Conservation (phyloP, 1,140 invertebrate genomes). For the Pseudomyrmex pallidus region DNA sequence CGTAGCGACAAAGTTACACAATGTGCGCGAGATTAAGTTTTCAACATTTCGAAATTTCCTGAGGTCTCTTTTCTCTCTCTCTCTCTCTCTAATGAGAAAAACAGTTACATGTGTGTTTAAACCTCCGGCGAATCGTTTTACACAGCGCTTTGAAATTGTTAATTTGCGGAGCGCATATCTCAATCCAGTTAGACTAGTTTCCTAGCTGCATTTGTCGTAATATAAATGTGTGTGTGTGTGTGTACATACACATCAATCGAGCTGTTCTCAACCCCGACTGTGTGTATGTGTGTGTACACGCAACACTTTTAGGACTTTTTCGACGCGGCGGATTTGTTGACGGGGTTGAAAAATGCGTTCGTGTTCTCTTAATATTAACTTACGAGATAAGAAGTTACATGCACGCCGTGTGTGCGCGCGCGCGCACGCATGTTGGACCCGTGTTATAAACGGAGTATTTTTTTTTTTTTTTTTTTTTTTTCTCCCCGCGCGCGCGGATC, state of each 20-base stretch:
- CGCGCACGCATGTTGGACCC: constrained; percentile 14
- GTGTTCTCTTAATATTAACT: not conserved
- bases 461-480: constrained; percentile 13
- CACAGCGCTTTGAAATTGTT: constrained; percentile 28
- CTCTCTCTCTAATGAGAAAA: not conserved
- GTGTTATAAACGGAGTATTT: constrained; percentile 10
- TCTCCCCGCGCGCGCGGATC: not conserved
- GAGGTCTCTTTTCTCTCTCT: not conserved
- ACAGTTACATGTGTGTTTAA: constrained; percentile 11
- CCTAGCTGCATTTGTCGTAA: constrained; percentile 1
- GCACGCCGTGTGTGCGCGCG: too few species aligned
- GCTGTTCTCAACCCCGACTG: constrained; percentile 6
- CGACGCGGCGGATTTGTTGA: too few species aligned
- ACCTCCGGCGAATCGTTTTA: not conserved
- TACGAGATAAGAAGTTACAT: constrained; percentile 17
- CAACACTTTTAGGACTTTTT: too few species aligned
- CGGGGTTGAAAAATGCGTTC: constrained; percentile 4
- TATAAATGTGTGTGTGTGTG: not conserved
- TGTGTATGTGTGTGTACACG: too few species aligned
- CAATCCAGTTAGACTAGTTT: constrained; percentile 46
- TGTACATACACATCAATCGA: not conserved
- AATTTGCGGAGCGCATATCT: constrained; percentile 7
- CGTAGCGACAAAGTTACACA: too few species aligned
- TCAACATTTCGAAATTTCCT: too few species aligned
- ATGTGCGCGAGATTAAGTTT: too few species aligned